These are phyloP conservation scores for Tubulanus polymorphus DNA, from an alignment of 2,888 invertebrate genomes.

Conservation along the genomic window DNA sequence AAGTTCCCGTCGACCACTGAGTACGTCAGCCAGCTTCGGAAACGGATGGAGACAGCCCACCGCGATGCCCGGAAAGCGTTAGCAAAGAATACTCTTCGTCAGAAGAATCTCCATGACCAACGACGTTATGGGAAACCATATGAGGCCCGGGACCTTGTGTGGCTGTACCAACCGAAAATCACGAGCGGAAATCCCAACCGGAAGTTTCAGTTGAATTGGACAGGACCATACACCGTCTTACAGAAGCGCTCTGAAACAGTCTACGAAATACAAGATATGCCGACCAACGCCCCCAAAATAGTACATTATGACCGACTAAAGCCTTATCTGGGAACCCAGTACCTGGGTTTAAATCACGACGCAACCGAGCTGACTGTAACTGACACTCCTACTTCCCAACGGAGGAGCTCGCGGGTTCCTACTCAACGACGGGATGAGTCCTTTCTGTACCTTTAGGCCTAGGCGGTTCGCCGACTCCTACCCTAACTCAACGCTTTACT, in stretches of 20 bases:
- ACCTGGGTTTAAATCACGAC: too few species aligned
- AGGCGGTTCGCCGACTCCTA: too few species aligned
- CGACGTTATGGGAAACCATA: background rate
- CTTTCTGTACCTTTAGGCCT: too few species aligned
- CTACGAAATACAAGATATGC: background rate
- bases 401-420: too few species aligned
- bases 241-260: background rate
- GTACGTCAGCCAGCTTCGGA: slow-evolving; percentile 8
- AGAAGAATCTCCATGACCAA: slow-evolving; percentile 2
- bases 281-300: background rate
- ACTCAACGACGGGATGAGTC: too few species aligned
- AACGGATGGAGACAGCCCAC: slow-evolving; percentile 12
- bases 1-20: slow-evolving; percentile 5
- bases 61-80: slow-evolving; percentile 7
- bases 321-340: background rate
- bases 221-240: slow-evolving; percentile 2
- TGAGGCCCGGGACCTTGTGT: background rate
- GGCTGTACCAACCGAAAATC: background rate
- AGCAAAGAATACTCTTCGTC: background rate
- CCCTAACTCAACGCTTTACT: too few species aligned
- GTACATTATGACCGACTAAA: background rate
- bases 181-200: background rate
- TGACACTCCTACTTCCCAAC: too few species aligned
- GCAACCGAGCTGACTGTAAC: too few species aligned
- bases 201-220: background rate